Evolutionary conservation across 2,888 invertebrate genomes (phyloP).

Genomic region (Aporophyla nigra): DNA sequence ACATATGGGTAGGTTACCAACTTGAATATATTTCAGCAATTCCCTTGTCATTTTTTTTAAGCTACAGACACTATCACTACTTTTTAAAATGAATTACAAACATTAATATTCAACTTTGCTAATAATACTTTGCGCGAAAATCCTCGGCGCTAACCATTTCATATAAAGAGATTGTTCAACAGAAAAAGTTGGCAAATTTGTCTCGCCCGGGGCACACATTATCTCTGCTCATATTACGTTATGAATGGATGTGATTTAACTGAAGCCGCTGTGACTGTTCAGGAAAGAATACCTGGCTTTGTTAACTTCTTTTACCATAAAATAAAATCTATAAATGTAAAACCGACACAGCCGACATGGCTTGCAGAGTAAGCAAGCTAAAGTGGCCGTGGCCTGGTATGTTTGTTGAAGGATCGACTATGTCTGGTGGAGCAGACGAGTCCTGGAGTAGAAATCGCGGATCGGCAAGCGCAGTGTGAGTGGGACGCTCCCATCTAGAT

Average conservation of each 20-base stretch:
- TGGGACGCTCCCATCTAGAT: not conserved
- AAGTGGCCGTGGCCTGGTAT: not conserved
- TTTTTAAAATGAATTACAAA: constrained; percentile 66
- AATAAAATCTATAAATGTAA: not conserved
- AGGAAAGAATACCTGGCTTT: constrained; percentile 65
- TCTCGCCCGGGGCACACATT: constrained; percentile 81
- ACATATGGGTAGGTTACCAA: not conserved
- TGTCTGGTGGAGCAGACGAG: not conserved
- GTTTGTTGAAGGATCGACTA: no score
- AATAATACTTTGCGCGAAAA: constrained; percentile 78
- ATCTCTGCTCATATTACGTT: constrained; percentile 81
- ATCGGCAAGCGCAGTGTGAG: not conserved
- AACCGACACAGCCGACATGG: not conserved
- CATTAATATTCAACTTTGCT: constrained; percentile 74
- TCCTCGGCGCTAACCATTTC: constrained; percentile 77
- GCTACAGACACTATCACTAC: constrained; percentile 1
- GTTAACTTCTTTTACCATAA: constrained; percentile 38
- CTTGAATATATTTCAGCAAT: not conserved
- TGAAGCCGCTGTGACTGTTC: constrained; percentile 69
- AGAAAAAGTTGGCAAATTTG: constrained; percentile 83
- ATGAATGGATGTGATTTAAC: constrained; percentile 80
- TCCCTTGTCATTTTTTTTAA: no score
- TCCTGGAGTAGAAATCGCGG: not conserved
- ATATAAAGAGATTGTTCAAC: constrained; percentile 82
- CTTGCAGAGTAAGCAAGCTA: not conserved